These are phyloP conservation scores for Eleginops maclovinus DNA, from an alignment of 2,113 vertebrate species.

Conservation along the genomic window DNA sequence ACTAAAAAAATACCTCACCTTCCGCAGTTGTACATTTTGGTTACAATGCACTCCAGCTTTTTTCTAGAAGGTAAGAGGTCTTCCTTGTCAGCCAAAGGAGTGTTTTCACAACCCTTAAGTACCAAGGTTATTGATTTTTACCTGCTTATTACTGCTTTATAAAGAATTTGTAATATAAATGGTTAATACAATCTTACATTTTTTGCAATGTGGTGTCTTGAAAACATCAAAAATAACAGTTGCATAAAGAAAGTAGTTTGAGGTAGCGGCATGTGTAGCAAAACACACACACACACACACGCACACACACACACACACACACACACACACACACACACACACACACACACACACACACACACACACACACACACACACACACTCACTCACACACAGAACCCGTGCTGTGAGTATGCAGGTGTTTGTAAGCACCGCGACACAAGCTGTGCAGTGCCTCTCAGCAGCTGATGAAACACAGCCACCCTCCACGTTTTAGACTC, in stretches of 20 bases:
- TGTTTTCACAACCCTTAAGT: neutral
- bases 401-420: constrained; percentile 78
- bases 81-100: neutral
- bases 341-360: neutral
- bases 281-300: too few species aligned
- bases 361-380: constrained; percentile 6
- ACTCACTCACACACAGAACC: constrained; percentile 10
- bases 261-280: neutral
- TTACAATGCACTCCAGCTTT: neutral
- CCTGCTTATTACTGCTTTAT: neutral
- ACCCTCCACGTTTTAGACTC: constrained; percentile 60
- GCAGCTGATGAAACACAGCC: constrained; percentile 80
- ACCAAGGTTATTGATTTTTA: neutral
- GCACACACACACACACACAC: constrained; percentile 19
- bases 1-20: neutral
- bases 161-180: neutral
- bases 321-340: constrained; percentile 1
- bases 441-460: constrained; percentile 55
- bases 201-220: neutral
- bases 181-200: neutral
- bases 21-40: neutral
- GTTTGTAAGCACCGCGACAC: constrained; percentile 66
- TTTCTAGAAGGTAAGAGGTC: neutral
- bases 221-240: constrained; percentile 9
- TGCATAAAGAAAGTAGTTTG: constrained; percentile 6